Percentiles rank a stretch among this genome's conserved stretches.
Evolutionary conservation across 1,140 invertebrate genomes (phyloP).

Genomic region (Zaprionus ghesquierei): DNA sequence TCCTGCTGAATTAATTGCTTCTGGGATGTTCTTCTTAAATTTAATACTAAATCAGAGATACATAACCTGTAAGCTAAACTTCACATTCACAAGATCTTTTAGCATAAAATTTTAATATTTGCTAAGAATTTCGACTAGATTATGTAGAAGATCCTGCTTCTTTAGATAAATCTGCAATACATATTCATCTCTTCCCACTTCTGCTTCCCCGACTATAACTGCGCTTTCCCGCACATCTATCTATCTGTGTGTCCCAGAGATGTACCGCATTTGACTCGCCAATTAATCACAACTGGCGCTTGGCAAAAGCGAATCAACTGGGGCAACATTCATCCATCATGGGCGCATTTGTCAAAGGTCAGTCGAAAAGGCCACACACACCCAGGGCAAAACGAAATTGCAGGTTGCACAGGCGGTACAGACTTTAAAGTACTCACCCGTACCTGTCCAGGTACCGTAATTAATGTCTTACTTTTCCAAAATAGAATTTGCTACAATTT

Average conservation of each 20-base stretch:
- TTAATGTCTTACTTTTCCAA: constrained; percentile 65
- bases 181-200: background rate
- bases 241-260: background rate
- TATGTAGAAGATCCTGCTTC: too few species aligned
- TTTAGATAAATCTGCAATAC: too few species aligned
- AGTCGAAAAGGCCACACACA: constrained; percentile 60
- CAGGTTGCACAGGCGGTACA: constrained; percentile 35
- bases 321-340: constrained; percentile 53
- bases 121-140: too few species aligned
- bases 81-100: too few species aligned
- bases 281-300: constrained; percentile 73
- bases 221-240: constrained; percentile 25
- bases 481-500: constrained; percentile 58
- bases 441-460: constrained; percentile 31
- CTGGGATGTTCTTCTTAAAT: too few species aligned
- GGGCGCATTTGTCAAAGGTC: constrained; percentile 72
- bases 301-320: constrained; percentile 23
- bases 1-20: too few species aligned
- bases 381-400: constrained; percentile 8
- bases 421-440: background rate
- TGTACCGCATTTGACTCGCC: constrained; percentile 30
- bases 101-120: too few species aligned
- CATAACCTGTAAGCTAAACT: too few species aligned
- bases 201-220: background rate
- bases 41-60: too few species aligned